Conservation (phyloP, 2,797 vertebrate species). For the Gouania willdenowi region DNA sequence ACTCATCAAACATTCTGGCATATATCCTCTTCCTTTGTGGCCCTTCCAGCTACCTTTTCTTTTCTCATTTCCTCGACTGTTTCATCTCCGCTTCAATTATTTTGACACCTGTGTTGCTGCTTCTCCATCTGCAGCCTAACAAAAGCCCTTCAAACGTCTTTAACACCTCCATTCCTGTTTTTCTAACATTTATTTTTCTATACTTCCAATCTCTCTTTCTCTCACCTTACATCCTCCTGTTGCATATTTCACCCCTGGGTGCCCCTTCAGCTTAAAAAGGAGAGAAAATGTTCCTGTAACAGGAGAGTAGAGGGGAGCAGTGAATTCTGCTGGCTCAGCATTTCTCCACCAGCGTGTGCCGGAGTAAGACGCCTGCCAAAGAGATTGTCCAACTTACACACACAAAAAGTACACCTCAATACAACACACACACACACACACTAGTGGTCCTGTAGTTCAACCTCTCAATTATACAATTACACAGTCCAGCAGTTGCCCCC, state of each 20-base stretch:
- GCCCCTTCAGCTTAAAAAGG: constrained; percentile 59
- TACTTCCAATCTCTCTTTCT: constrained; percentile 13
- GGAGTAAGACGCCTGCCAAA: constrained; percentile 39
- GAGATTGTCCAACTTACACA: constrained; percentile 7
- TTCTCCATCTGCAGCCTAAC: too few species aligned
- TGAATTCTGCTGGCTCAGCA: constrained; percentile 63
- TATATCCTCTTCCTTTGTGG: not conserved
- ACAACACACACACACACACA: constrained; percentile 19
- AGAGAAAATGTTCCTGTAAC: constrained; percentile 45
- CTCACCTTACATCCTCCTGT: constrained; percentile 47
- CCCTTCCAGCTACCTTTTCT: not conserved
- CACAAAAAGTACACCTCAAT: too few species aligned
- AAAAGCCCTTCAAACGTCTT: not conserved
- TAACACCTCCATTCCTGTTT: not conserved
- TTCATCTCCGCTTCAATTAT: constrained; percentile 11
- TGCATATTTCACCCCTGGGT: constrained; percentile 68
- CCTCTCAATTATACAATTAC: constrained; percentile 73
- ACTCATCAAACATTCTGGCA: too few species aligned
- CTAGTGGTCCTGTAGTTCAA: constrained; percentile 48
- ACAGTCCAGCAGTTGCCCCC: constrained; percentile 61
- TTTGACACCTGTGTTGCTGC: constrained; percentile 15
- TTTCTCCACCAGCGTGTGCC: constrained; percentile 51
- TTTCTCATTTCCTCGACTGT: constrained; percentile 9
- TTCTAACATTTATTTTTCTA: not conserved
- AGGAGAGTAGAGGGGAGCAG: constrained; percentile 61